phyloP scores from a whole-genome alignment of 2,888 invertebrate genomes.

The Didymodactylos carnosus region DNA sequence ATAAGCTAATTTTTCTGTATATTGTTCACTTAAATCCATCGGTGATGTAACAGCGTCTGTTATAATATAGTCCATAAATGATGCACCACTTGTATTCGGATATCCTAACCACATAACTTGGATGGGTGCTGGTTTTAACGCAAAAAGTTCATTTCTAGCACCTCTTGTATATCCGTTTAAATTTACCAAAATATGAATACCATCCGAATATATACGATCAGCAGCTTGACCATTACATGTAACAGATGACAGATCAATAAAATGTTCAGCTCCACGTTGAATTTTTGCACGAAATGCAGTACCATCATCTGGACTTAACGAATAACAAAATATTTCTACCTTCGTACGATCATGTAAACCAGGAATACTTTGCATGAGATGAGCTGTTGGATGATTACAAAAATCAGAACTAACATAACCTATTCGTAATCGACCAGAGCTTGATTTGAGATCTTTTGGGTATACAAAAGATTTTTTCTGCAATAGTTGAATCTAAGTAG shows the following conservation, averaged over 20 bases:
- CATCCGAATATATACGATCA: conserved; percentile 66
- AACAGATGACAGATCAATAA: conserved; percentile 66
- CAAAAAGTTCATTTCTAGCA: conserved; percentile 93
- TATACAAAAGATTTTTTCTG: background rate
- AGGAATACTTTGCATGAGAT: conserved; percentile 95
- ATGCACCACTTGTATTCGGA: conserved; percentile 90
- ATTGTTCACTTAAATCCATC: conserved; percentile 55
- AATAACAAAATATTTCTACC: conserved; percentile 61
- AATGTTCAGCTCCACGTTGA: conserved; percentile 73
- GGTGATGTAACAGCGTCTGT: conserved; percentile 90
- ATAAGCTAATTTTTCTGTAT: conserved; percentile 86
- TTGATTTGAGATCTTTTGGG: background rate
- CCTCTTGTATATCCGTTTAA: conserved; percentile 99
- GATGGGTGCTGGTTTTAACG: conserved; percentile 75
- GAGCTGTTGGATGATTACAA: conserved; percentile 96
- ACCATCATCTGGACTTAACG: conserved; percentile 80
- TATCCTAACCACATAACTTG: conserved; percentile 98
- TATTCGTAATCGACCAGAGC: conserved; percentile 51
- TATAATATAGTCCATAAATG: conserved; percentile 92
- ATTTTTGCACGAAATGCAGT: conserved; percentile 90
- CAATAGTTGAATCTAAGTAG: background rate
- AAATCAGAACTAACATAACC: conserved; percentile 98
- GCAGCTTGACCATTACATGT: conserved; percentile 70
- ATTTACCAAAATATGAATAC: conserved; percentile 84
- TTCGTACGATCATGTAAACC: conserved; percentile 61